A percentile compares a stretch with the other conserved stretches of the same genome.
phyloP scores from a whole-genome alignment of 2,888 invertebrate genomes.

The Ophioninae sp. region DNA sequence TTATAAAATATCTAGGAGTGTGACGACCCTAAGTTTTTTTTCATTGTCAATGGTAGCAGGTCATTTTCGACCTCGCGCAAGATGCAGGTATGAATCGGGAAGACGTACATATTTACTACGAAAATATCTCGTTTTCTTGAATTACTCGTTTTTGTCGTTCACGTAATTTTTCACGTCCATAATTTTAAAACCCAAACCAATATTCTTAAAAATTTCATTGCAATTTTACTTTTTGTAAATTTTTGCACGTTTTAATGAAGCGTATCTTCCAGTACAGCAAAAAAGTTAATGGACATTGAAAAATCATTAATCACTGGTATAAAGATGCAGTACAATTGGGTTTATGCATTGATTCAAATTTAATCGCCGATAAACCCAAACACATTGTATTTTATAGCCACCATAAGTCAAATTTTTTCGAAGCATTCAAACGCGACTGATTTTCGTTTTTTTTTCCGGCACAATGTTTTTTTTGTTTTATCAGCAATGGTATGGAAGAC shows the following conservation, averaged over 20 bases:
- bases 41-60: constrained; percentile 22
- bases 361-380: not conserved
- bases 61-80: constrained; percentile 2
- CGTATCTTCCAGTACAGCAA: not conserved
- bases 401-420: not conserved
- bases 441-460: not conserved
- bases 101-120: not conserved
- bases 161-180: not conserved
- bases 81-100: not conserved
- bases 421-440: not conserved
- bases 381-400: not conserved
- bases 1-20: not conserved
- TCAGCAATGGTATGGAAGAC: too few relatives aligned
- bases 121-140: not conserved
- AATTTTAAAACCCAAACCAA: not conserved
- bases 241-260: not conserved
- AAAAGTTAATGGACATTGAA: not conserved
- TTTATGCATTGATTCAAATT: not conserved
- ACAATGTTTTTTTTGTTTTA: not conserved
- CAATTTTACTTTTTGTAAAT: not conserved
- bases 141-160: not conserved
- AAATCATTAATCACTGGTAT: not conserved
- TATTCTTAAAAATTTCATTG: not conserved
- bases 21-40: not conserved
- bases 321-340: not conserved